Percentiles rank a stretch among this genome's conserved stretches.
These are phyloP conservation scores for Natrix natrix DNA, from an alignment of 2,797 vertebrate species.

Conservation along the genomic window DNA sequence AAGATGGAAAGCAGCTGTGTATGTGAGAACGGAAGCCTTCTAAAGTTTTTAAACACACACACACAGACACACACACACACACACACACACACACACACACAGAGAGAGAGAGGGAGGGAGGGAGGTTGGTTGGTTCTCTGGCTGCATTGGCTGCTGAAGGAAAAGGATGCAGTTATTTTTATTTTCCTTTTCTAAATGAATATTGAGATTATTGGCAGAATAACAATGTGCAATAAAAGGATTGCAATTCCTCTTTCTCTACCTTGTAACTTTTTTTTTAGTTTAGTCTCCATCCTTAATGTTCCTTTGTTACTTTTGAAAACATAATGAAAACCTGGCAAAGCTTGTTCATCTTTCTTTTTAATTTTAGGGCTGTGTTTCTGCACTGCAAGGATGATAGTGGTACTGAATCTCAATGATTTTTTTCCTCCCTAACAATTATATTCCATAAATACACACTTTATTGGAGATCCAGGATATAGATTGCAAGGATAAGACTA, in stretches of 20 bases:
- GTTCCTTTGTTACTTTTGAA: neutral
- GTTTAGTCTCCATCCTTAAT: neutral
- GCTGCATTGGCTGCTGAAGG: neutral
- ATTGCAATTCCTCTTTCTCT: neutral
- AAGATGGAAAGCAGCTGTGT: neutral
- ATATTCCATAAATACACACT: neutral
- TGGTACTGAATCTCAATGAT: neutral
- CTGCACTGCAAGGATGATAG: neutral
- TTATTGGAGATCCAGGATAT: neutral
- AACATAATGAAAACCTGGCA: neutral
- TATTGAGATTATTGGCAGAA: neutral
- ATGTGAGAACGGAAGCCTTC: neutral
- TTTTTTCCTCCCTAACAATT: neutral
- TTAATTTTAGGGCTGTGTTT: neutral
- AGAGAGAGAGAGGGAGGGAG: too few relatives aligned
- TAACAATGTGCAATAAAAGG: neutral
- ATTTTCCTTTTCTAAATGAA: neutral
- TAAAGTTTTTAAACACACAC: neutral
- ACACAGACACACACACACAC: neutral
- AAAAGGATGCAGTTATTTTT: neutral
- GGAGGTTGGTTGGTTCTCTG: neutral
- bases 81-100: too few relatives aligned
- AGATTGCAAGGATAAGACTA: neutral
- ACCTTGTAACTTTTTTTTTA: neutral
- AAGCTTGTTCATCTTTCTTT: neutral